phyloP scores from a whole-genome alignment of 2,797 vertebrate species.

The Sandelia bainsii region DNA sequence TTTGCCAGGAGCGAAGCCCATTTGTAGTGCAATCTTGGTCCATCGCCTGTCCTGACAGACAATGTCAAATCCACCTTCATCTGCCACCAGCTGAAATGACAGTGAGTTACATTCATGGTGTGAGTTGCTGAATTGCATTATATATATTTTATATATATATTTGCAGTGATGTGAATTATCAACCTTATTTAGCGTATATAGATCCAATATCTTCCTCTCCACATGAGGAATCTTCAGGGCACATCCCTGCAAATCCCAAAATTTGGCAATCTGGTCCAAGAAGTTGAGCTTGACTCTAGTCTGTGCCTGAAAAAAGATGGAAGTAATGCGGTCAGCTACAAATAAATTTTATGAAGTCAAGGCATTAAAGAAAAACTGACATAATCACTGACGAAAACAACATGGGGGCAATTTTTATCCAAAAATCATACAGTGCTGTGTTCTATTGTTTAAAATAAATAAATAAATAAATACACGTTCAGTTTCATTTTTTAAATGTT shows the following conservation, averaged over 20 bases:
- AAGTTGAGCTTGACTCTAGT: constrained; percentile 98
- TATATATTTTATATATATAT: background rate
- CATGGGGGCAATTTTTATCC: background rate
- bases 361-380: background rate
- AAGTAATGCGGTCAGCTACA: background rate
- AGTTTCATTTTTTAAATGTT: background rate
- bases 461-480: background rate
- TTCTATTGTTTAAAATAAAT: background rate
- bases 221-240: constrained; percentile 96
- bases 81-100: constrained; percentile 90
- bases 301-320: constrained; percentile 86
- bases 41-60: constrained; percentile 95
- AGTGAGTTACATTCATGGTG: background rate
- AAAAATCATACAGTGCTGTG: background rate
- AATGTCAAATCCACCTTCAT: constrained; percentile 96
- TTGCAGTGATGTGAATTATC: background rate
- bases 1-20: constrained; percentile 97
- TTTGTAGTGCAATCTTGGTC: constrained; percentile 95
- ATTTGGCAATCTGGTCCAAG: constrained; percentile 98
- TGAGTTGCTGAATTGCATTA: background rate
- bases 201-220: constrained; percentile 96
- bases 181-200: constrained; percentile 96
- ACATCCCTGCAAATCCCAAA: constrained; percentile 98
- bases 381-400: background rate
- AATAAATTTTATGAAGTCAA: background rate